Evolutionary conservation across 2,888 invertebrate species (phyloP).

Genomic region (Acanthosepion pharaonis): DNA sequence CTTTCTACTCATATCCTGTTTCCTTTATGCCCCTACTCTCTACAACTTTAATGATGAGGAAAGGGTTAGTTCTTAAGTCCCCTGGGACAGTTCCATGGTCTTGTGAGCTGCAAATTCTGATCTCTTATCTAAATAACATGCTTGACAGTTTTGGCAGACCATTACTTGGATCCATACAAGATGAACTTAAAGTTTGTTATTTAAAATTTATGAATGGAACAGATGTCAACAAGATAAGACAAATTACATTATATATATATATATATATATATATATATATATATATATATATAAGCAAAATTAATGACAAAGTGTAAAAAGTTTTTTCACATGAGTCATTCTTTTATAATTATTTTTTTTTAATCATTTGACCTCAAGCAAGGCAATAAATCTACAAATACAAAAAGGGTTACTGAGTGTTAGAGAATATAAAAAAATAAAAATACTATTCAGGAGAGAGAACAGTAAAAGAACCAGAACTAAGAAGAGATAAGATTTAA

Average conservation of each 20-base stretch:
- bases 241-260: neutral
- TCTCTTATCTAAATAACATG: neutral
- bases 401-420: too few relatives aligned
- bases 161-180: neutral
- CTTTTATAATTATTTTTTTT: too few relatives aligned
- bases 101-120: neutral
- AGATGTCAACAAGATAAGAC: neutral
- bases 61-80: neutral
- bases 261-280: too few relatives aligned
- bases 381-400: too few relatives aligned
- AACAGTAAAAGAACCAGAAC: too few relatives aligned
- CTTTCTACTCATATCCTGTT: neutral
- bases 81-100: constrained; percentile 4
- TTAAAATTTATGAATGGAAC: neutral
- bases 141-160: neutral
- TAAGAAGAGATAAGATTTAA: too few relatives aligned
- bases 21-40: neutral
- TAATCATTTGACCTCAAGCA: too few relatives aligned
- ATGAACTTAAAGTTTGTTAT: neutral
- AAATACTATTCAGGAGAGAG: too few relatives aligned
- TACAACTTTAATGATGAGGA: neutral
- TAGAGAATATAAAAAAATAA: too few relatives aligned
- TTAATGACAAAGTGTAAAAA: too few relatives aligned
- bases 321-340: too few relatives aligned
- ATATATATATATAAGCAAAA: too few relatives aligned